Conservation (phyloP, 2,797 vertebrate genomes). For the Lemur catta region DNA sequence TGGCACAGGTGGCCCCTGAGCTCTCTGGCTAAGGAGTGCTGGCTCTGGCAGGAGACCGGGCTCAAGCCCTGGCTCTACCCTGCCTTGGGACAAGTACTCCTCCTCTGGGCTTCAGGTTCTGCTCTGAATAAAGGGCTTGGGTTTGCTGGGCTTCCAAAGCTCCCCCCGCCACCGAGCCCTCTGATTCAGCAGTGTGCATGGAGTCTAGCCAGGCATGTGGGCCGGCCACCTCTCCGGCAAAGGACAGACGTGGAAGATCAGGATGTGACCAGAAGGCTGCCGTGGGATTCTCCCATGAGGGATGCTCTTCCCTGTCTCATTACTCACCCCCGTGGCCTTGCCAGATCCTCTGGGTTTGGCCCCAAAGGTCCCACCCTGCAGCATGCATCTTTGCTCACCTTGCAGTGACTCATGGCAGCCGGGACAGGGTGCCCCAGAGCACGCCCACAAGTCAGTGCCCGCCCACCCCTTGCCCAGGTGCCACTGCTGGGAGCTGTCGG, state of each 20-base stretch:
- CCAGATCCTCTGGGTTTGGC: not conserved
- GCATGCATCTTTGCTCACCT: not conserved
- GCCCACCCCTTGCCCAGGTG: not conserved
- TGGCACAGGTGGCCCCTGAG: fast-evolving
- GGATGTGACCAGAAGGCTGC: not conserved
- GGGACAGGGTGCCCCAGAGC: not conserved
- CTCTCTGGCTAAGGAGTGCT: fast-evolving
- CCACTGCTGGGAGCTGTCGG: not conserved
- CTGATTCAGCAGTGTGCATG: fast-evolving
- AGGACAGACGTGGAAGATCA: not conserved
- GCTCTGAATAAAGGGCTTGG: not conserved
- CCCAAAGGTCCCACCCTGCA: not conserved
- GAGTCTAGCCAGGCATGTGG: not conserved
- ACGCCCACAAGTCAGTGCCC: not conserved
- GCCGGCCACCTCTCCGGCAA: not conserved
- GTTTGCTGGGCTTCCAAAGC: not conserved
- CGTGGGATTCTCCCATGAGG: not conserved
- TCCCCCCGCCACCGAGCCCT: not conserved
- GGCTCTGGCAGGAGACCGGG: not conserved
- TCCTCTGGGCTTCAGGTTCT: not conserved
- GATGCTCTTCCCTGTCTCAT: not conserved
- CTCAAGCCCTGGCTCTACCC: not conserved
- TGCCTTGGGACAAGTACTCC: not conserved
- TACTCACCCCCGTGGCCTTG: not conserved
- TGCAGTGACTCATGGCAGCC: not conserved